phyloP scores from a whole-genome alignment of 2,113 vertebrate genomes.

The Quiscalus mexicanus region DNA sequence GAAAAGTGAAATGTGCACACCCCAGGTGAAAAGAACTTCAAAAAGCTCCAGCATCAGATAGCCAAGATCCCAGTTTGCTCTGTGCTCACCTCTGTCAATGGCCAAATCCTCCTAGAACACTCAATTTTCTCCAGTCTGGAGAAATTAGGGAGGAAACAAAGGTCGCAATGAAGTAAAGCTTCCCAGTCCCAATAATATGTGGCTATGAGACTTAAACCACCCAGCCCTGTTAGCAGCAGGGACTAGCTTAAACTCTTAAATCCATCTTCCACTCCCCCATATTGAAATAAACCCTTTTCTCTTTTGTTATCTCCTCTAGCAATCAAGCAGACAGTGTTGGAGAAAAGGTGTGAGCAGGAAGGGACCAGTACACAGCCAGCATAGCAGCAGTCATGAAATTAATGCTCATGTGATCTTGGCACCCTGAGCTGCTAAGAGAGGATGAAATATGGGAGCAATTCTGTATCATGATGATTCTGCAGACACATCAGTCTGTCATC shows the following conservation, averaged over 20 bases:
- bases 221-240: not conserved
- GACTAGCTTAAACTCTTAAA: not conserved
- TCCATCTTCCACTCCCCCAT: not conserved
- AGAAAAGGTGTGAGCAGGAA: not conserved
- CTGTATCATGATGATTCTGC: not conserved
- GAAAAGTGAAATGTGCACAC: not conserved
- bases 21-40: not conserved
- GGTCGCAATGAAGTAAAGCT: not conserved
- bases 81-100: not conserved
- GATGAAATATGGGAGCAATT: slow-evolving; percentile 22
- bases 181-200: not conserved
- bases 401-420: not conserved
- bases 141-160: not conserved
- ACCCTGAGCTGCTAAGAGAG: not conserved
- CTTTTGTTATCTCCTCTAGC: not conserved
- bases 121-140: not conserved
- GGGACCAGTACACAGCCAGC: not conserved
- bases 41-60: not conserved
- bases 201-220: not conserved
- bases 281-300: not conserved
- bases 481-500: slow-evolving; percentile 37
- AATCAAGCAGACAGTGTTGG: not conserved
- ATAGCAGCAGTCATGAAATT: not conserved
- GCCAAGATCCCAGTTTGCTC: not conserved
- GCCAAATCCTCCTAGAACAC: not conserved